A percentile compares a stretch with the other conserved stretches of the same genome.
These are phyloP conservation scores for Oryzias javanicus DNA, from an alignment of 2,113 vertebrate genomes.

Conservation along the genomic window DNA sequence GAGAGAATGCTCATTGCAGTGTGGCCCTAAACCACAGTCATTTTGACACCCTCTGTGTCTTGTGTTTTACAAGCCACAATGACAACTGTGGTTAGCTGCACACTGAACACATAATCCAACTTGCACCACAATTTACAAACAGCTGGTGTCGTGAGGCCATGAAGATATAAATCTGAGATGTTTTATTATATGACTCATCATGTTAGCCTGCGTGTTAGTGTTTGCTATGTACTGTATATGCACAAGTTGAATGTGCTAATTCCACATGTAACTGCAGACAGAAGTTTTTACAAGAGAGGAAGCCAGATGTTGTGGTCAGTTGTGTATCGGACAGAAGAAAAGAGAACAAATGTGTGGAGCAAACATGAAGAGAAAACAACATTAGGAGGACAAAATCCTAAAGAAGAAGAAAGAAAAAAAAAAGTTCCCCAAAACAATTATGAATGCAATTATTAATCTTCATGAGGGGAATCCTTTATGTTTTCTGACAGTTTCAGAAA, in stretches of 20 bases:
- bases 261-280: conserved; percentile 53
- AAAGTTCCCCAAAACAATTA: no score
- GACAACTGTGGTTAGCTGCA: conserved; percentile 57
- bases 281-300: conserved; percentile 59
- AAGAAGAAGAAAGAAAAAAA: no score
- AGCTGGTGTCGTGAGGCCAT: conserved; percentile 21
- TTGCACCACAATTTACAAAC: conserved; percentile 21
- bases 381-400: conserved; percentile 77
- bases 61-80: conserved; percentile 60
- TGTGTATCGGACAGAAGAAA: conserved; percentile 59
- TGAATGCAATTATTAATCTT: no score
- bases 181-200: conserved; percentile 40
- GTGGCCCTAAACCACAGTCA: conserved; percentile 51
- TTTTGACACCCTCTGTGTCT: conserved; percentile 52
- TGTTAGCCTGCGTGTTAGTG: conserved; percentile 35
- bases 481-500: no score
- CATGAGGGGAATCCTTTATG: no score
- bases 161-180: conserved; percentile 24
- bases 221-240: conserved; percentile 42
- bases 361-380: conserved; percentile 72
- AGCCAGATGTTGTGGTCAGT: conserved; percentile 76
- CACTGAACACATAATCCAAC: conserved; percentile 39
- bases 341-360: conserved; percentile 73
- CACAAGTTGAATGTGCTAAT: conserved; percentile 56
- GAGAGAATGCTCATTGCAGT: conserved; percentile 34